Evolutionary conservation across 2,113 vertebrate species (phyloP).

Genomic region (Odocoileus hemionus): DNA sequence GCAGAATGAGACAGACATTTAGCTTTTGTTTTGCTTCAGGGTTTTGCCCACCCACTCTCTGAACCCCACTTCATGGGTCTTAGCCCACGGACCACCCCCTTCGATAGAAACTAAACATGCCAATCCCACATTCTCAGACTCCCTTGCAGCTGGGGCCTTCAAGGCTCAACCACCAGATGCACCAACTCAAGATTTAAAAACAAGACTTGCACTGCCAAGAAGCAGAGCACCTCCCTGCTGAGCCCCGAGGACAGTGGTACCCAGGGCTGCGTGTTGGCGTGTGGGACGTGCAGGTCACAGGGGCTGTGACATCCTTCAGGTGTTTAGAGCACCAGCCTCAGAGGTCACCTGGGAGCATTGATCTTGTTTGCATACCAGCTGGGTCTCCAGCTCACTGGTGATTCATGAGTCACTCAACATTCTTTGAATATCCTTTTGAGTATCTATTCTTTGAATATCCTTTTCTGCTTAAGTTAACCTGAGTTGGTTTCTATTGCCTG

Average conservation of each 20-base stretch:
- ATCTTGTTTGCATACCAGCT: background rate
- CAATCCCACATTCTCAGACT: background rate
- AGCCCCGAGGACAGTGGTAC: fast-evolving
- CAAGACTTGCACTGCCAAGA: background rate
- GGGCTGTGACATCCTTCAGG: background rate
- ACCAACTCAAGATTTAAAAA: background rate
- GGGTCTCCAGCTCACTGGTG: background rate
- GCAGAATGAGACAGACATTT: background rate
- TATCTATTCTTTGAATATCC: background rate
- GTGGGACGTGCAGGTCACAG: background rate
- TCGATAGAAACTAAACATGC: background rate
- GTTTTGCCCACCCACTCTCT: background rate
- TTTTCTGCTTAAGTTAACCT: background rate
- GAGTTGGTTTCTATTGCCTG: background rate
- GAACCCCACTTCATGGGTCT: background rate
- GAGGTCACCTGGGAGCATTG: background rate
- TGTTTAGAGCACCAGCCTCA: background rate
- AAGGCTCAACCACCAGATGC: background rate
- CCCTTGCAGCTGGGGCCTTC: background rate
- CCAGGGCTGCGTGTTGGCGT: background rate
- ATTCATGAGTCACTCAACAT: background rate
- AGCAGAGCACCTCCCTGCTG: background rate
- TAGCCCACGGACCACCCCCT: background rate
- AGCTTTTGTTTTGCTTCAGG: background rate
- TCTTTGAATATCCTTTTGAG: background rate